A percentile compares a stretch with the other conserved stretches of the same genome.
phyloP scores from a whole-genome alignment of 2,113 vertebrate species.

The Australoheros scitulus region DNA sequence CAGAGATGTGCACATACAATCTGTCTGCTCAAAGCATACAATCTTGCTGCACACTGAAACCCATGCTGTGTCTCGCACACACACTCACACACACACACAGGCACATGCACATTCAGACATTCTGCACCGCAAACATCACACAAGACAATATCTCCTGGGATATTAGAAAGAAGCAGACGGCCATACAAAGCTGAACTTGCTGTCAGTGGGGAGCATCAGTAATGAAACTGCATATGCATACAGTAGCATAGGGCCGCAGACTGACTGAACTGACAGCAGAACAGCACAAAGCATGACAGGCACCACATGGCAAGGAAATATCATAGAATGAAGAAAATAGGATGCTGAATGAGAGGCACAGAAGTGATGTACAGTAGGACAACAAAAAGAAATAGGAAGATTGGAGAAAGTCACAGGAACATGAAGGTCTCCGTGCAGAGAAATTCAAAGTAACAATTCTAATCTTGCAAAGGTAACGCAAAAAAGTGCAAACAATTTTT shows the following conservation, averaged over 20 bases:
- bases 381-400: neutral
- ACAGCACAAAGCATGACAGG: constrained; percentile 50
- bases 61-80: neutral
- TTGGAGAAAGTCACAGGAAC: neutral
- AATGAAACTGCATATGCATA: constrained; percentile 75
- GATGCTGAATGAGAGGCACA: constrained; percentile 6
- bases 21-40: neutral
- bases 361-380: constrained; percentile 2
- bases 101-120: constrained; percentile 28
- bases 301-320: constrained; percentile 30
- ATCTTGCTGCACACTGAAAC: neutral
- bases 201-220: constrained; percentile 65
- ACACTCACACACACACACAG: neutral
- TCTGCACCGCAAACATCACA: constrained; percentile 27
- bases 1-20: neutral
- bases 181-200: constrained; percentile 55
- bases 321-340: constrained; percentile 25
- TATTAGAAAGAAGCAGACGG: constrained; percentile 52
- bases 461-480: constrained; percentile 35
- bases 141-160: constrained; percentile 58
- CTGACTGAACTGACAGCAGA: constrained; percentile 54
- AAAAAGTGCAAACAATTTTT: neutral
- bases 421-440: neutral
- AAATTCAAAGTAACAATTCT: constrained; percentile 13
- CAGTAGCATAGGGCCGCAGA: constrained; percentile 58